Base-by-base conservation (phyloP, 2,113 vertebrate genomes). In the Scortum barcoo region DNA sequence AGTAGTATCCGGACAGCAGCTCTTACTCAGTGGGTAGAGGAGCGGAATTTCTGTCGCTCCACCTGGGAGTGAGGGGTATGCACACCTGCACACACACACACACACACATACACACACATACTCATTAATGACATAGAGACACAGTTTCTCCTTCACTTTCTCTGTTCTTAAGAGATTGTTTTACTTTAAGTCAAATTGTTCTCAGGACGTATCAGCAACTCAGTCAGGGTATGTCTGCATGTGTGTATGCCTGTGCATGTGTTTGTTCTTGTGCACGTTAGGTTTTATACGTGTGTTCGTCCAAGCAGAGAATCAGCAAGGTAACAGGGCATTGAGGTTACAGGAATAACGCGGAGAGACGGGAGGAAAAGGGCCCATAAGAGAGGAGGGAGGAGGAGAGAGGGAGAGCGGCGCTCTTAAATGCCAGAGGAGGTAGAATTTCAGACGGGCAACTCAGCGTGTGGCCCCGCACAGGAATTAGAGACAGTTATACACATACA, bases 401-500 rank as follows among this genome's bases (percentile, higher is more conserved):
- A 81, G 86, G 84, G 83, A 88, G 78, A 84, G 80, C 89, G 81
- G 84, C 71, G 65, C 91, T 92, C 87, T 92, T 89, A 93, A 94
- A 92, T 93, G 90, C 94, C 90, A 91, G 90, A 90, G 92, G 91
- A 94, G 93, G 89, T 94, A 88, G 88, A 91, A 94, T 94, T 92
- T 93, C 93, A 93, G 94, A 92, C 91, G 87, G 89, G 81, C 90
- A 83, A 80, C 93, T 87, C 93, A 90, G 94, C 93, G 87, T 95
- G 94, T 94, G 95, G 94, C 93, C 93, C 92, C 54, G 90, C 84
- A 61, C 89, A 91, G 90, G 90, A 91, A 90, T 93, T 91, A 91
- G 86, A 93, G 85, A 92, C 85, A 84, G 86, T 84, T 63, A 78
- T 77, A 85, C 87, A 85, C 86, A 78, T 71, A 46, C 80, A 46